phyloP scores from a whole-genome alignment of 2,797 vertebrate species.

The Acipenser ruthenus region DNA sequence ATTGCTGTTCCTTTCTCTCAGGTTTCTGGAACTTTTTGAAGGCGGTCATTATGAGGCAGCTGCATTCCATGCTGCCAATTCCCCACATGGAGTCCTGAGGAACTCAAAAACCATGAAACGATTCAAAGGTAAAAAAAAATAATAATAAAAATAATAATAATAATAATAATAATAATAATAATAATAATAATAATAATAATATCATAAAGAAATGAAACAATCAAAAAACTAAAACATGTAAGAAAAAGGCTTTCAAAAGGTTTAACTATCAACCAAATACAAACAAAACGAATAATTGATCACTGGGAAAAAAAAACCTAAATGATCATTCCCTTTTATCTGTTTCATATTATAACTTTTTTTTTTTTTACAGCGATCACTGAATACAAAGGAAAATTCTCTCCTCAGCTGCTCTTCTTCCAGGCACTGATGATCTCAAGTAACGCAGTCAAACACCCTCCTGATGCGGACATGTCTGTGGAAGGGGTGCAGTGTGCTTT shows the following conservation, averaged over 20 bases:
- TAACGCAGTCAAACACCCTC: conserved; percentile 29
- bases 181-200: no score
- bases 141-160: no score
- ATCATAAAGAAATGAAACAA: no score
- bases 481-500: conserved; percentile 53
- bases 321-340: no score
- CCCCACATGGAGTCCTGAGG: conserved; percentile 57
- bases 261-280: no score
- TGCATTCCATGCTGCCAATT: conserved; percentile 51
- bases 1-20: conserved; percentile 23
- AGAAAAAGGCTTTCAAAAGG: no score
- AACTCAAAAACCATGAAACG: conserved; percentile 53
- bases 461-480: conserved; percentile 46
- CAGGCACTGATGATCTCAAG: conserved; percentile 50
- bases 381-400: conserved; percentile 31
- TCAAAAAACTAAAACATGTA: no score
- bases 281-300: no score
- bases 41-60: conserved; percentile 56
- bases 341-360: background rate
- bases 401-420: conserved; percentile 58
- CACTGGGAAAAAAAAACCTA: no score
- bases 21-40: conserved; percentile 59
- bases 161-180: no score
- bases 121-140: conserved; percentile 43
- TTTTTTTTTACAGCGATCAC: conserved; percentile 14